Percentiles rank a stretch among this genome's conserved stretches.
These are phyloP conservation scores for Neodon shergylaensis DNA, from an alignment of 2,113 vertebrate genomes.

Conservation along the genomic window DNA sequence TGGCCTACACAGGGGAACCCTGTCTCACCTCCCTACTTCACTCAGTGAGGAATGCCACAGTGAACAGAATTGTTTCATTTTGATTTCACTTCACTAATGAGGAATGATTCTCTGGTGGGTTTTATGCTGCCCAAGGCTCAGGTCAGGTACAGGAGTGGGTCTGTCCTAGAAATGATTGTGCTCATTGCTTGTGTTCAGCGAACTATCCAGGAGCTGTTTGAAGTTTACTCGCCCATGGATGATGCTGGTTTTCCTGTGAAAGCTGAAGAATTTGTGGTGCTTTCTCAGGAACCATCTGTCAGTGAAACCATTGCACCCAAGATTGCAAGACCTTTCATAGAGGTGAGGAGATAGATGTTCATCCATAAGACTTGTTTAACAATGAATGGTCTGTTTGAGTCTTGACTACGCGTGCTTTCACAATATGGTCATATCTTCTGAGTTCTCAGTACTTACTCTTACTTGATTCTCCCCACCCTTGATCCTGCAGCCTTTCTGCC, in stretches of 20 bases:
- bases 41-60: not conserved
- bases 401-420: not conserved
- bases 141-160: not conserved
- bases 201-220: slow-evolving; percentile 94
- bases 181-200: slow-evolving; percentile 80
- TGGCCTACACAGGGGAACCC: not conserved
- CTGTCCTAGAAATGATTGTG: fast-evolving
- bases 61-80: not conserved
- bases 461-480: no score
- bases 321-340: slow-evolving; percentile 91
- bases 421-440: not conserved
- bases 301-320: slow-evolving; percentile 91
- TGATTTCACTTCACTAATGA: not conserved
- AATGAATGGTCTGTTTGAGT: not conserved
- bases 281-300: slow-evolving; percentile 91
- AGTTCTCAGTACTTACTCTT: not conserved
- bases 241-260: slow-evolving; percentile 83
- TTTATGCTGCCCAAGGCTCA: not conserved
- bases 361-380: not conserved
- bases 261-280: slow-evolving; percentile 93
- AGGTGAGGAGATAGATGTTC: slow-evolving; percentile 66
- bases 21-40: not conserved
- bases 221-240: slow-evolving; percentile 90
- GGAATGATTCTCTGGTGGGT: fast-evolving
- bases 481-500: not conserved